A percentile compares a stretch with the other conserved stretches of the same genome.
phyloP scores from a whole-genome alignment of 2,888 invertebrate genomes.

The Pocota personata region DNA sequence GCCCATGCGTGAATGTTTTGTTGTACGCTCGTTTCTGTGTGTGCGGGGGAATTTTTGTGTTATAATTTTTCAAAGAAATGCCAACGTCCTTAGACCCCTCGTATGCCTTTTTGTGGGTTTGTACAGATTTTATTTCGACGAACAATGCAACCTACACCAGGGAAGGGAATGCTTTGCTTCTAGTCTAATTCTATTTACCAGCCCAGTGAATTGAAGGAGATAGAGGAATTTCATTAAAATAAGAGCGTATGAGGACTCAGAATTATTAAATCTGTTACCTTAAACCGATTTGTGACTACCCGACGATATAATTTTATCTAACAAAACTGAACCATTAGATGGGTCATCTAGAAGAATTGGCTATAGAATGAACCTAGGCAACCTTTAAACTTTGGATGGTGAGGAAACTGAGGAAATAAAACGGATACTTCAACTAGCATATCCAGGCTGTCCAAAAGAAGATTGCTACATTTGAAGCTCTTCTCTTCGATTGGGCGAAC shows the following conservation, averaged over 20 bases:
- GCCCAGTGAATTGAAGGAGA: conserved; percentile 28
- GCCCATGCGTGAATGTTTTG: conserved; percentile 63
- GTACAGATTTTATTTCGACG: conserved; percentile 36
- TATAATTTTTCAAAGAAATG: conserved; percentile 62
- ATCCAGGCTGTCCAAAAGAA: no score
- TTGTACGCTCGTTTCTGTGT: background rate
- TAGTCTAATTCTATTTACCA: conserved; percentile 49
- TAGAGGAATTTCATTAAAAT: conserved; percentile 28
- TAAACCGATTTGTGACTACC: no score
- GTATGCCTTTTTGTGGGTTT: conserved; percentile 14
- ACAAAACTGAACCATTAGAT: no score
- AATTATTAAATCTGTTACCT: no score
- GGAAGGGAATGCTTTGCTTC: conserved; percentile 30
- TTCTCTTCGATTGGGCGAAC: no score
- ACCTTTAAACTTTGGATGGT: no score
- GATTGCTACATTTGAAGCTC: no score
- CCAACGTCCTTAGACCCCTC: conserved; percentile 10
- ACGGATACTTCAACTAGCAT: no score
- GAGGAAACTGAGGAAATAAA: no score
- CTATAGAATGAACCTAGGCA: no score
- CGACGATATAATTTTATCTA: no score
- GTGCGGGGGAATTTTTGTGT: conserved; percentile 24
- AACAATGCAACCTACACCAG: conserved; percentile 52
- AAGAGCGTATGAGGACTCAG: background rate
- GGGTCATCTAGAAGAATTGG: no score